Base-by-base conservation (phyloP, 2,113 vertebrate species). In the Salvelinus sp. region DNA sequence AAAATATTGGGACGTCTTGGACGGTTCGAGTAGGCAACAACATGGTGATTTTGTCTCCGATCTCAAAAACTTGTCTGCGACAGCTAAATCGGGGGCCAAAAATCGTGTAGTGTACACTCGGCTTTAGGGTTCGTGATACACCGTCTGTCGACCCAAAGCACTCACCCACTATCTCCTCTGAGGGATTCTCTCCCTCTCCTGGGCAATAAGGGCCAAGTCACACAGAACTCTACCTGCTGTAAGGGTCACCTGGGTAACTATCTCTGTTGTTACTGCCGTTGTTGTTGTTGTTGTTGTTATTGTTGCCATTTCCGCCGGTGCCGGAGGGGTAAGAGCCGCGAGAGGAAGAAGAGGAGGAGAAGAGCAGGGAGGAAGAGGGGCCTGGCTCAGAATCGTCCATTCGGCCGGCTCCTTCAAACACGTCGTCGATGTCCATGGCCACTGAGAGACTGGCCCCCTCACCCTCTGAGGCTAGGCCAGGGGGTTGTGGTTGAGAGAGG, bases 161-260 rank as follows among this genome's bases (percentile, higher is more conserved):
- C 3, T 47, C 20, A 65, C 54, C 27, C 20, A 27, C 50, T 0
- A 69, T 69, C 80, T 14, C 60, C 25, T 28, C 38, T 25, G 67
- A 20, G 13, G 47, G 7, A 60, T 25, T 62, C 28, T 6, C 16
- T 22, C 9, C 67, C 64, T 27, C 86, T 69, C 64, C 65, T 0
- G 27, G 79, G 76, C 84, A 54, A 66, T 3, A 20, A 76, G 73
- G 28, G 60, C 20, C 7, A 25, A 23, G 28, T 7, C 25, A 16
- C 47, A 70, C 6, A 47, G n/a, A 44, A 23, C 28, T 88, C 90
- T 94, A 93, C 92, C 93, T 92, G 81, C 92, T 91, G 73, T 94
- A 93, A 1, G 90, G 92, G 85, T 92, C 89, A 1, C 86, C 90
- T 0, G 78, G 77, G 79, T 91, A 92, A 86, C 82, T 68, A 69